A percentile compares a stretch with the other conserved stretches of the same genome.
Evolutionary conservation across 1,140 invertebrate species (phyloP).

Genomic region (Euborellia annulipes): DNA sequence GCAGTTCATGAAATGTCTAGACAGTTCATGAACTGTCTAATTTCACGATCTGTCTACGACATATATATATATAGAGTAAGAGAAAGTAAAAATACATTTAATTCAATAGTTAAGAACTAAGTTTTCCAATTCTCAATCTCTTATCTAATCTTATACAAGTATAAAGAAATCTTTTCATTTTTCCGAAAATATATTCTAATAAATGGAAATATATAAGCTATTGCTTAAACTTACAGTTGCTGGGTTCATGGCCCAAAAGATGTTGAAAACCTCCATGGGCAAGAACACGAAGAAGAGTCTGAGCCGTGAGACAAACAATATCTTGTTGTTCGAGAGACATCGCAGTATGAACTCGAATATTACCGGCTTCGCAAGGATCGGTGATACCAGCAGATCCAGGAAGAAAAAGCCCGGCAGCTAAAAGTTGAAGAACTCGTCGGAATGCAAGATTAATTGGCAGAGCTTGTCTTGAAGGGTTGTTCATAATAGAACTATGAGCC

Average conservation of each 20-base stretch:
- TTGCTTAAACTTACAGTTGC: slow-evolving; percentile 26
- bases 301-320: slow-evolving; percentile 78
- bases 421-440: slow-evolving; percentile 69
- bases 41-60: too few relatives aligned
- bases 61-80: too few relatives aligned
- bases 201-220: too few relatives aligned
- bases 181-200: too few relatives aligned
- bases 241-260: slow-evolving; percentile 54
- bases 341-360: slow-evolving; percentile 75
- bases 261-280: slow-evolving; percentile 84
- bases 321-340: slow-evolving; percentile 93
- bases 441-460: slow-evolving; percentile 77
- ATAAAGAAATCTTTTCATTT: too few relatives aligned
- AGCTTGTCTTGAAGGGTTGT: slow-evolving; percentile 84
- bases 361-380: slow-evolving; percentile 84
- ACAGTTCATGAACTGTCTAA: too few relatives aligned
- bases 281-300: slow-evolving; percentile 74
- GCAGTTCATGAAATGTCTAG: too few relatives aligned
- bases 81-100: too few relatives aligned
- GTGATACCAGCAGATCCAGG: slow-evolving; percentile 84
- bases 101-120: too few relatives aligned
- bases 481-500: slow-evolving; percentile 94
- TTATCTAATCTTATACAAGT: too few relatives aligned
- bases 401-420: slow-evolving; percentile 86
- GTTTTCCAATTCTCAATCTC: too few relatives aligned